Base-by-base conservation (phyloP, 2,888 invertebrate species). In the Drosophila macrospina region DNA sequence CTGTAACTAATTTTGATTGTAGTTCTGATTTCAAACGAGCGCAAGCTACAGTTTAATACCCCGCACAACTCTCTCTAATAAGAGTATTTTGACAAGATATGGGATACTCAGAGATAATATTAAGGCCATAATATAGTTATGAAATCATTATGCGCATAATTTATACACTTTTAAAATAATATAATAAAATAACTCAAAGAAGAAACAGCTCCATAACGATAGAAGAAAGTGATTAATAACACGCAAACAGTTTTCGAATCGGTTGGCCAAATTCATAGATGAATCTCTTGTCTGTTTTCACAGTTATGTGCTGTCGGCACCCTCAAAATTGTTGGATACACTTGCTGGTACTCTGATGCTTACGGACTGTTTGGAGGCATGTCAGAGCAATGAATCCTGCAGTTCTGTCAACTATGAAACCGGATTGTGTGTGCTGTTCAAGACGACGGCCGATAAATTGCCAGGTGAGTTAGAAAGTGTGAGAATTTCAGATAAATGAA, bases 391-490 rank as follows among this genome's bases (percentile, higher is more conserved):
- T 94, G 96, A 97, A 93, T 96, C 97, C 90, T 98, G 98, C 93
- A 96, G 96, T 91, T 96, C 97, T 86, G 96, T 98, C 93, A 98
- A 98, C 94, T 98, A 97, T 93, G 98, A 98, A 94, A 98, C 98
- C 71, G 98, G 98, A 78, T 95, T 98, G 61, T 98, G 98, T 93
- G 97, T 98, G 83, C 95, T 98, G 78, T 97, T 98, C 94, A 95
- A 96, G 91, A 96, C 97, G 59, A 97, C 97, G 92, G 97, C 97
- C 85, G 97, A 97, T 93, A 95, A 95, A 93, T 93, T 97, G 91
- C 97, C 97, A 93, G 97, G 97, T 97, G 93, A 95, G 89, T 85
- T 78, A 86, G 84, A 84, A 84, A 84, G 88, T 84, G 88, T 84
- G 84, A 84, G 84, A 84, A 84, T 88, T 66, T 61, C 48, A 48